Evolutionary conservation across 30 jellyfish, hydroid and myxozoan genomes (phyloP), one percentile per base, ranked within the genome.

Genomic region (Hydractinia symbiolongicarpus): DNA sequence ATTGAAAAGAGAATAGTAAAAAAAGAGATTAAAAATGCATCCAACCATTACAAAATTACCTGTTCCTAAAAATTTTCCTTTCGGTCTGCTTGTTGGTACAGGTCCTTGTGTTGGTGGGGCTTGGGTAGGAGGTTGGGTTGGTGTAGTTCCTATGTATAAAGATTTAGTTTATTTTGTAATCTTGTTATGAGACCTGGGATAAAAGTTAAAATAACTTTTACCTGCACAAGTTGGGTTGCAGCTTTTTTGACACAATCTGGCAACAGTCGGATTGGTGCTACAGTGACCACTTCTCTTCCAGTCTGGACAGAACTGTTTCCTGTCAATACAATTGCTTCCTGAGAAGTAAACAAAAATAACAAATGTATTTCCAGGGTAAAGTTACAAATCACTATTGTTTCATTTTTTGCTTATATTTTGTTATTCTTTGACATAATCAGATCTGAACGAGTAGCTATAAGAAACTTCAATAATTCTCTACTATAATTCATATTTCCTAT

Each of bases 211-310:
- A 21, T 15, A 17, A 0, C 4, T 6, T 76, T 11, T 73, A 89
- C 97, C 89, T 84, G 77, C 70, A 71, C 97, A 89, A 8, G 78
- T 30, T n/a, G 95, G 95, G 50, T 54, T 78, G 72, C 97, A 89
- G 71, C 97, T 89, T 62, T 73, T 49, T 54, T 69, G 85, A 79
- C 97, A 89, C 44, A 6, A 6, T 81, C 84, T 85, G 78, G 84
- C 77, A 6, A 89, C 97, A 67, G 95, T 80, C 17, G 97, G 95
- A 76, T 84, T 89, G 79, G 58, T 5, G 9, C 82, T 53, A 53
- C 97, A 89, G 61, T 89, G 97, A 11, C 95, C 95, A 93, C 95
- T 84, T 0, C 73, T 14, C 17, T 88, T 86, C 97, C 97, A 89
- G 40, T 53, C 86, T 30, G 88, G 89, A 84, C 97, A 89, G n/a